Percentiles rank a stretch among this genome's conserved stretches.
phyloP scores from a whole-genome alignment of 2,113 vertebrate genomes.

The Beaufortia kweichowensis region DNA sequence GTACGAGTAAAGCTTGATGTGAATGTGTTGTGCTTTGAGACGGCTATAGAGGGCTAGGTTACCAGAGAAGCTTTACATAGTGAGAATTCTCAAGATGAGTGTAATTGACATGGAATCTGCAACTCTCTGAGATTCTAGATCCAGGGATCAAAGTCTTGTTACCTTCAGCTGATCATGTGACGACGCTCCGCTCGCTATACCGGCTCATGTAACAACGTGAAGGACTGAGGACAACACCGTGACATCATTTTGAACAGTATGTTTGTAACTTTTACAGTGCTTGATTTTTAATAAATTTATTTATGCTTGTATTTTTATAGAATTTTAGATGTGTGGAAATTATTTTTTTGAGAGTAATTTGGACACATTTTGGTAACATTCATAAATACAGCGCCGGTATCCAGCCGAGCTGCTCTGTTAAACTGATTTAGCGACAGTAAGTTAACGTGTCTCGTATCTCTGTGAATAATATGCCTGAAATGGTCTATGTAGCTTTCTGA shows the following conservation, averaged over 20 bases:
- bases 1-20: not conserved
- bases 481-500: not conserved
- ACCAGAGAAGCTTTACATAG: slow-evolving; percentile 54
- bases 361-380: no score
- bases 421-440: not conserved
- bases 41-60: not conserved
- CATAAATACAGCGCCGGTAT: no score
- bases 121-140: slow-evolving; percentile 72
- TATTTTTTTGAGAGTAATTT: not conserved
- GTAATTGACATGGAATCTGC: slow-evolving; percentile 77
- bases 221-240: not conserved
- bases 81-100: slow-evolving; percentile 73
- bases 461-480: not conserved
- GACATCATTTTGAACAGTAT: not conserved
- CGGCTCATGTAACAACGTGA: not conserved
- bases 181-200: not conserved
- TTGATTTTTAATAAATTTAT: not conserved
- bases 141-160: slow-evolving; percentile 74
- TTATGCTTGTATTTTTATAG: not conserved
- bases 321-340: not conserved
- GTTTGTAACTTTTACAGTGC: not conserved
- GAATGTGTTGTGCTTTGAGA: not conserved
- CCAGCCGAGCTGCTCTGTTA: not conserved
- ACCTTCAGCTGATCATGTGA: slow-evolving; percentile 67
- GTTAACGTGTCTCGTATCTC: not conserved